Evolutionary conservation across 2,113 vertebrate genomes (phyloP).

Genomic region (Nestor notabilis): DNA sequence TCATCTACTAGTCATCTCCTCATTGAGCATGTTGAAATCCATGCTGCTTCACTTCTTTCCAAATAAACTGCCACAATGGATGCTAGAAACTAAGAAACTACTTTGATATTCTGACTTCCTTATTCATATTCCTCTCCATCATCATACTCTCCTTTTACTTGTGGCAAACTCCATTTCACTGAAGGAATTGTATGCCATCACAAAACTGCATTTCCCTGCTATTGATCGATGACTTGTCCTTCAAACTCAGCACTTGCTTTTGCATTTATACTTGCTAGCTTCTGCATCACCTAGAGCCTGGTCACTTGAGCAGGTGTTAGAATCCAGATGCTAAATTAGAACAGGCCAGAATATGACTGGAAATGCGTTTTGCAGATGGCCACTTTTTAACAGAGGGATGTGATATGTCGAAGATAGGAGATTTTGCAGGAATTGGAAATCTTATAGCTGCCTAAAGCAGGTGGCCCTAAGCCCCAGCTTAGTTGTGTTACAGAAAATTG

Average conservation of each 20-base stretch:
- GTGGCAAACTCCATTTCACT: not conserved
- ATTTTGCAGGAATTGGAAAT: not conserved
- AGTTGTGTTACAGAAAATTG: not conserved
- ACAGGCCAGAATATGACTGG: not conserved
- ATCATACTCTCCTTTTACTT: not conserved
- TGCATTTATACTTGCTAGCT: not conserved
- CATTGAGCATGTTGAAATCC: not conserved
- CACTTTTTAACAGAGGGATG: not conserved
- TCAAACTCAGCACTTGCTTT: not conserved
- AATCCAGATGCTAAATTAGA: not conserved
- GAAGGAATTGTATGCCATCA: not conserved
- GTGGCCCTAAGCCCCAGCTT: conserved; percentile 2
- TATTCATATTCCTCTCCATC: not conserved
- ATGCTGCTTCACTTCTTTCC: not conserved
- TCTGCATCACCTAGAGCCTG: not conserved
- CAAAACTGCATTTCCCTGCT: not conserved
- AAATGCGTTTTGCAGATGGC: conserved; percentile 31
- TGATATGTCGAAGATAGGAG: not conserved
- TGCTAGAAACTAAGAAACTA: not conserved
- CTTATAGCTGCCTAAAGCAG: conserved; percentile 28
- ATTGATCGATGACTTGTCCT: not conserved
- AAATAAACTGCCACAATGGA: not conserved
- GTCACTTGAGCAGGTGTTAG: not conserved
- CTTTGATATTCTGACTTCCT: not conserved
- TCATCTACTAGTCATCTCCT: not conserved